Percentiles rank a stretch among this genome's conserved stretches.
Conservation (phyloP, 2,797 vertebrate species). For the Pangasius djambal region DNA sequence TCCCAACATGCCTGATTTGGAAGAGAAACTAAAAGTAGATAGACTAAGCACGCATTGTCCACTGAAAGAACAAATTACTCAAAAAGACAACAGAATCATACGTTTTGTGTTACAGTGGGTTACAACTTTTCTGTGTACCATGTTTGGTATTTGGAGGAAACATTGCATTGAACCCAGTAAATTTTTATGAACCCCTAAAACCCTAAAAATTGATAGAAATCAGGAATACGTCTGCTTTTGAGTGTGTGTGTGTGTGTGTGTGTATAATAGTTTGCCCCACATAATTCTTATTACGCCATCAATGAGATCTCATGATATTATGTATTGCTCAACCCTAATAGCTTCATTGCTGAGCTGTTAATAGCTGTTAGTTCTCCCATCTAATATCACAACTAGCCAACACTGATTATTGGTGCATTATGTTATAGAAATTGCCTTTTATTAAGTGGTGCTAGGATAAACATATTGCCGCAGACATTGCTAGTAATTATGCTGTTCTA, state of each 20-base stretch:
- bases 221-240: neutral
- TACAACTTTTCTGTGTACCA: neutral
- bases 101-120: neutral
- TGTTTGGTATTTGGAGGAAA: neutral
- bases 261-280: neutral
- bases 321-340: neutral
- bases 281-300: neutral
- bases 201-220: neutral
- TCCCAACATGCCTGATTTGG: neutral
- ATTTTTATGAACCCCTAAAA: neutral
- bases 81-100: neutral
- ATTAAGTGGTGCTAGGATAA: neutral
- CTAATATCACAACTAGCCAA: neutral
- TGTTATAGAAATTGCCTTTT: neutral
- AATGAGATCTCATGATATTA: neutral
- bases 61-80: neutral
- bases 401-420: neutral
- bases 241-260: neutral
- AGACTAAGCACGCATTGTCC: neutral
- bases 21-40: neutral
- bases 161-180: neutral
- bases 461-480: neutral
- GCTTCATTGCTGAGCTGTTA: neutral
- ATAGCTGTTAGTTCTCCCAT: neutral
- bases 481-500: neutral